Conservation (phyloP, 2,113 vertebrate species). For the Acanthisitta chloris region DNA sequence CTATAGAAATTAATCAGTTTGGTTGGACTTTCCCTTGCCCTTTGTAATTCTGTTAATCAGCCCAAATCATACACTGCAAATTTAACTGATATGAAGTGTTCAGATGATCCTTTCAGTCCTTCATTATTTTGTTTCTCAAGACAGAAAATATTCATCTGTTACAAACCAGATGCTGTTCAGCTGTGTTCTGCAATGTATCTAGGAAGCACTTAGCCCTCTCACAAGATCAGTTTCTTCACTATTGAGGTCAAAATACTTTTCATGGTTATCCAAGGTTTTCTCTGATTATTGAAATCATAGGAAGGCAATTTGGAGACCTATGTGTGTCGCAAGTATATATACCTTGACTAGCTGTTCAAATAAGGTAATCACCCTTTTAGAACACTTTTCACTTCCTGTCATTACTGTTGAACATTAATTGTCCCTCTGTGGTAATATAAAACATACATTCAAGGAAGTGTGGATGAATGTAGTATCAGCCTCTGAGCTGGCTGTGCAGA, state of each 20-base stretch:
- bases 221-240: neutral
- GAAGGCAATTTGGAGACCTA: neutral
- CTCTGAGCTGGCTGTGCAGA: neutral
- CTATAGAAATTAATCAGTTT: neutral
- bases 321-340: neutral
- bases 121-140: neutral
- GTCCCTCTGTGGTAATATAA: neutral
- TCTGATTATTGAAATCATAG: neutral
- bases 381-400: neutral
- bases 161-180: neutral
- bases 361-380: neutral
- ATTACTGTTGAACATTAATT: neutral
- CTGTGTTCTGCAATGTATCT: neutral
- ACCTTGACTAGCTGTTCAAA: neutral
- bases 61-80: neutral
- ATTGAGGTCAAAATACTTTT: neutral
- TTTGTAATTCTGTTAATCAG: neutral
- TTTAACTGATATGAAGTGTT: slow-evolving; percentile 4
- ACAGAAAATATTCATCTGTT: neutral
- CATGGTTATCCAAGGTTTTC: neutral
- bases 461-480: neutral
- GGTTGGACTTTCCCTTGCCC: neutral
- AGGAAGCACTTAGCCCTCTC: neutral
- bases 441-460: neutral
- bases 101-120: neutral